These are phyloP conservation scores for Myotis davidii DNA, from an alignment of 2,113 vertebrate species.

Conservation along the genomic window DNA sequence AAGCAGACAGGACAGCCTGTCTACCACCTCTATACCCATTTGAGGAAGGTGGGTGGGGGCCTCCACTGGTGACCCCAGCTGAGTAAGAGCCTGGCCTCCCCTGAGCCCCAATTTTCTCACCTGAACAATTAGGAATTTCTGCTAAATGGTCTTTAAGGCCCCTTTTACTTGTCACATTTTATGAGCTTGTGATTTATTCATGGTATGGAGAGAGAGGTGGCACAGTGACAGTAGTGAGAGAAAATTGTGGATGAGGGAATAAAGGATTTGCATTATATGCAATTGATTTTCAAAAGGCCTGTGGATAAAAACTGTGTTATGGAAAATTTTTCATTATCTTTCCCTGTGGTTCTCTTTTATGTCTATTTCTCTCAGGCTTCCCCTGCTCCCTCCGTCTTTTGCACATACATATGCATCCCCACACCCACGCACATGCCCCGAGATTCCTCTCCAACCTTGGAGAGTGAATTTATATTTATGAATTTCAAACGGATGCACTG, in stretches of 20 bases:
- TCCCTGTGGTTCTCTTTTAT: constrained; percentile 53
- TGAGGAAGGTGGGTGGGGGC: neutral
- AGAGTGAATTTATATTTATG: constrained; percentile 46
- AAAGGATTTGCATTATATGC: constrained; percentile 53
- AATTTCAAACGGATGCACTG: constrained; percentile 61
- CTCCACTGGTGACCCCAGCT: neutral
- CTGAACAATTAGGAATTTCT: neutral
- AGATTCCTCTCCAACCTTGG: constrained; percentile 22
- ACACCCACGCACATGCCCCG: constrained; percentile 43
- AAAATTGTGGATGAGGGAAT: constrained; percentile 26
- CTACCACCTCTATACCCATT: neutral
- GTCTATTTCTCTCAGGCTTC: neutral
- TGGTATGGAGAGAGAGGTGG: neutral
- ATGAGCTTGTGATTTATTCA: constrained; percentile 35
- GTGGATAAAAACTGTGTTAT: constrained; percentile 58
- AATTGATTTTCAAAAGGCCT: constrained; percentile 71
- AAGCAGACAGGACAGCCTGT: neutral
- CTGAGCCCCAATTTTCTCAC: constrained; percentile 41
- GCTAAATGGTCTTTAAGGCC: constrained; percentile 13
- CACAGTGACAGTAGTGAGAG: neutral
- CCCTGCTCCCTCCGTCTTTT: neutral
- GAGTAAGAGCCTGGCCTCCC: neutral
- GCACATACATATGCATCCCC: constrained; percentile 51
- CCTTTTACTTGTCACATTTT: constrained; percentile 46
- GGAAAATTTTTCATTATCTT: constrained; percentile 63